A percentile compares a stretch with the other conserved stretches of the same genome.
Conservation (phyloP, 2,797 vertebrate genomes). For the Rhinogobio ventralis region DNA sequence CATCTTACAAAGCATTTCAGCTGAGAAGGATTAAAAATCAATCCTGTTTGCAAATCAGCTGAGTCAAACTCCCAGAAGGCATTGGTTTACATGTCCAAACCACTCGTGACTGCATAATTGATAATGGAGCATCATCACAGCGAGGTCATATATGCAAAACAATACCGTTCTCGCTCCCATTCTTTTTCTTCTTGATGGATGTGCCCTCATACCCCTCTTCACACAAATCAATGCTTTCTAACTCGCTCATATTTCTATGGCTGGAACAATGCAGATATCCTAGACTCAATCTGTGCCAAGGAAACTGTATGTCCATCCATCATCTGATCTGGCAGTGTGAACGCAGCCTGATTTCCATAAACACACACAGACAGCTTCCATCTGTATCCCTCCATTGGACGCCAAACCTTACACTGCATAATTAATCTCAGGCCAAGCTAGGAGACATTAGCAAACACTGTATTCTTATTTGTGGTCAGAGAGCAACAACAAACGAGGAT, state of each 20-base stretch:
- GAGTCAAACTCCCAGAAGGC: slow-evolving; percentile 47
- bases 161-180: neutral
- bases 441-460: slow-evolving; percentile 44
- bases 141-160: slow-evolving; percentile 32
- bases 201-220: neutral
- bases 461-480: slow-evolving; percentile 19
- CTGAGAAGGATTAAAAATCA: slow-evolving; percentile 31
- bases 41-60: slow-evolving; percentile 46
- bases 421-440: slow-evolving; percentile 51
- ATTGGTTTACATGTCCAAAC: slow-evolving; percentile 37
- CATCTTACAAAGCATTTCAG: neutral
- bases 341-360: slow-evolving; percentile 41
- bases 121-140: slow-evolving; percentile 40
- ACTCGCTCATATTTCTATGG: neutral
- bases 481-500: neutral
- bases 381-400: slow-evolving; percentile 46
- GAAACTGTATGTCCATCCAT: slow-evolving; percentile 41
- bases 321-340: slow-evolving; percentile 30
- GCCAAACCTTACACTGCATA: slow-evolving; percentile 46
- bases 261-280: neutral
- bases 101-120: slow-evolving; percentile 44
- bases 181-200: slow-evolving; percentile 9
- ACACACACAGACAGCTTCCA: slow-evolving; percentile 53
- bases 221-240: slow-evolving; percentile 31
- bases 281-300: slow-evolving; percentile 17